Evolutionary conservation across 2,888 invertebrate genomes (phyloP), one percentile per base, ranked within the genome.

Genomic region (Bugula neritina): DNA sequence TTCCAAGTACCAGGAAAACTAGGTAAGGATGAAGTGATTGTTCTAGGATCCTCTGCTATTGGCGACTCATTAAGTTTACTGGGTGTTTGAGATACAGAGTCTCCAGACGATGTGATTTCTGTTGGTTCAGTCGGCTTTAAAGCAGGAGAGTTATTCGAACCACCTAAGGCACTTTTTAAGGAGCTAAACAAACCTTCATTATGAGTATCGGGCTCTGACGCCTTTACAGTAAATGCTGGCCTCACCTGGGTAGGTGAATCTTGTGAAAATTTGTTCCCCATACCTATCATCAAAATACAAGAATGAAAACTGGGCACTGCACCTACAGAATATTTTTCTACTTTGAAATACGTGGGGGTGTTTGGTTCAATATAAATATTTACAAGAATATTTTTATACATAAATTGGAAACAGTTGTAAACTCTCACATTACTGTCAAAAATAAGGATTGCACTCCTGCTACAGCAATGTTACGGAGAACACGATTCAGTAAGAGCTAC

Each of bases 1-100:
- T 63, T 63, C 63, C 63, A 63, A 13, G 63, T 25, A 31, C 63
- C 63, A 63, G 63, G 63, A 63, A 63, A 63, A n/a, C 31, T 63
- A 17, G 63, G 63, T 31, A 63, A 63, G 17, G 63, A 63, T 25
- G 34, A 63, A 13, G 29, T 27, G 21, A 63, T 63, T 5, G 63
- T 63, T 3, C 63, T 21, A 25, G 63, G 63, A 34, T 63, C 63
- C 31, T 31, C 29, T 13, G 10, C 31, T 55, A 23, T 5, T 17
- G 43, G 17, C 17, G 43, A 43, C 17, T 43, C 10, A 43, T 5
- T 10, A 43, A 17, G 10, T 10, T 5, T 10, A 43, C 43, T 43
- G 5, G 43, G 43, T 43, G 43, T 43, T 17, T 10, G 5, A 43
- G 43, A 43, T 5, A 17, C 10, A 43, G 43, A 5, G 43, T 43